Evolutionary conservation across 1,140 invertebrate genomes (phyloP).

Genomic region (Protaetia brevitarsis): DNA sequence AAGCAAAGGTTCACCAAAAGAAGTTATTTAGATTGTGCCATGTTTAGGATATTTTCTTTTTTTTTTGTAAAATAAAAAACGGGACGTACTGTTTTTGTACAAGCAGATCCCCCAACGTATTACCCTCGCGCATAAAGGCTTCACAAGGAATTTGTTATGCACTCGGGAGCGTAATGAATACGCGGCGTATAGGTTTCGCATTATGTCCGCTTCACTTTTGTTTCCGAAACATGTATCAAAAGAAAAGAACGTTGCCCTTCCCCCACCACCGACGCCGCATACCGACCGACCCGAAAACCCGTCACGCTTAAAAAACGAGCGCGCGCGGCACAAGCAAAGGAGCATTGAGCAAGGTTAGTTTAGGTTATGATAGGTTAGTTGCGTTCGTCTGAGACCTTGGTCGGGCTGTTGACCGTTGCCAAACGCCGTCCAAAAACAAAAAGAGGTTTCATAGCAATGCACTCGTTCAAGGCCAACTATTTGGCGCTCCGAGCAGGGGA

Average conservation of each 20-base stretch:
- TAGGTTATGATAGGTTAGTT: constrained; percentile 48
- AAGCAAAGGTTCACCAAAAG: too few species aligned
- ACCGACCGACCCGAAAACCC: constrained; percentile 11
- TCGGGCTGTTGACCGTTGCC: constrained; percentile 48
- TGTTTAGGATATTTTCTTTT: too few species aligned
- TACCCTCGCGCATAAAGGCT: too few species aligned
- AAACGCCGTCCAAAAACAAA: constrained; percentile 49
- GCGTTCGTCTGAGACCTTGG: constrained; percentile 43
- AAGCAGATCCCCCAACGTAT: too few species aligned
- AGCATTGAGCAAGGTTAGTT: constrained; percentile 41
- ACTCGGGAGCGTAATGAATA: too few species aligned
- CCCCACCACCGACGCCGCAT: neutral
- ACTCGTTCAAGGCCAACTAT: constrained; percentile 49
- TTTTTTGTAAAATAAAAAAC: too few species aligned
- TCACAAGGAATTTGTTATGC: too few species aligned
- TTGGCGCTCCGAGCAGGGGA: constrained; percentile 39
- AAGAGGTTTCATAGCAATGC: constrained; percentile 47
- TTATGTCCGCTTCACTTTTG: constrained; percentile 11
- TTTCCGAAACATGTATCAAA: constrained; percentile 16
- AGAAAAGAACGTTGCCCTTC: constrained; percentile 5
- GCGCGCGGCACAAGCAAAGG: constrained; percentile 20
- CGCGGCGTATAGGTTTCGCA: neutral
- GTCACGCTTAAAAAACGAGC: constrained; percentile 16
- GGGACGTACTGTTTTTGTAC: too few species aligned
- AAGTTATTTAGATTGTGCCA: too few species aligned